A percentile compares a stretch with the other conserved stretches of the same genome.
Evolutionary conservation across 2,888 invertebrate genomes (phyloP).

Genomic region (Lasioglossum zephyrum): DNA sequence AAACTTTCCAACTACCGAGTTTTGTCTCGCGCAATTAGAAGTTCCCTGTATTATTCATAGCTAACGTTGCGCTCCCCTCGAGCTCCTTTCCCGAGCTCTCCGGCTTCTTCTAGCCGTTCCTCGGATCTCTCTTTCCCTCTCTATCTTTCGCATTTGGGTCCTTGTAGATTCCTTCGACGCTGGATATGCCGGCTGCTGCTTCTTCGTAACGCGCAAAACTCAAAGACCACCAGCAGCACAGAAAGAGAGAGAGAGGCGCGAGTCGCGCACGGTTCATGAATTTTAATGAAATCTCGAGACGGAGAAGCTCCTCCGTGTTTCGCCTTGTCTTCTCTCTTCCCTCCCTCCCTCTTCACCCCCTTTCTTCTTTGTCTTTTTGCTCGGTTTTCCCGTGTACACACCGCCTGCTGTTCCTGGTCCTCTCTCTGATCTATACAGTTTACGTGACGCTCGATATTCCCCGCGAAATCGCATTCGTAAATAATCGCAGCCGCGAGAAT

Average conservation of each 20-base stretch:
- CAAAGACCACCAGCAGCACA: slow-evolving; percentile 77
- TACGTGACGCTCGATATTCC: slow-evolving; percentile 53
- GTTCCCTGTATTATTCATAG: slow-evolving; percentile 84
- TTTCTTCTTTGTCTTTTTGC: slow-evolving; percentile 15
- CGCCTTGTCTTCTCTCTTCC: slow-evolving; percentile 32
- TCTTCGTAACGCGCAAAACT: slow-evolving; percentile 73
- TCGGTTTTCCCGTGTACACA: slow-evolving; percentile 48
- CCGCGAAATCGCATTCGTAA: slow-evolving; percentile 10
- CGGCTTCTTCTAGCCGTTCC: slow-evolving; percentile 3
- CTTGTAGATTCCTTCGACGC: slow-evolving; percentile 26
- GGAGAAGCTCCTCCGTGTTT: slow-evolving; percentile 64
- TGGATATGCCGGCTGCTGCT: slow-evolving; percentile 45
- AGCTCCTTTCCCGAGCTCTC: not conserved
- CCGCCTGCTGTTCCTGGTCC: slow-evolving; percentile 18
- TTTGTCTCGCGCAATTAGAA: slow-evolving; percentile 84
- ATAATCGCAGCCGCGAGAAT: slow-evolving; percentile 15
- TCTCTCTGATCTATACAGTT: slow-evolving; percentile 52
- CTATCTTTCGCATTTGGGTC: not conserved
- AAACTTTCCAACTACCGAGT: slow-evolving; percentile 75
- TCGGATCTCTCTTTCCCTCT: not conserved
- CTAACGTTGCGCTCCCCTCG: slow-evolving; percentile 46
- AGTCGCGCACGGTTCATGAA: slow-evolving; percentile 80
- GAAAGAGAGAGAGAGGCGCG: slow-evolving; percentile 51
- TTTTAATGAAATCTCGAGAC: slow-evolving; percentile 80
- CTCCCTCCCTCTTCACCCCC: slow-evolving; percentile 1